Evolutionary conservation across 2,888 invertebrate genomes (phyloP), one percentile per base, ranked within the genome.

Genomic region (Notodonta ziczac): DNA sequence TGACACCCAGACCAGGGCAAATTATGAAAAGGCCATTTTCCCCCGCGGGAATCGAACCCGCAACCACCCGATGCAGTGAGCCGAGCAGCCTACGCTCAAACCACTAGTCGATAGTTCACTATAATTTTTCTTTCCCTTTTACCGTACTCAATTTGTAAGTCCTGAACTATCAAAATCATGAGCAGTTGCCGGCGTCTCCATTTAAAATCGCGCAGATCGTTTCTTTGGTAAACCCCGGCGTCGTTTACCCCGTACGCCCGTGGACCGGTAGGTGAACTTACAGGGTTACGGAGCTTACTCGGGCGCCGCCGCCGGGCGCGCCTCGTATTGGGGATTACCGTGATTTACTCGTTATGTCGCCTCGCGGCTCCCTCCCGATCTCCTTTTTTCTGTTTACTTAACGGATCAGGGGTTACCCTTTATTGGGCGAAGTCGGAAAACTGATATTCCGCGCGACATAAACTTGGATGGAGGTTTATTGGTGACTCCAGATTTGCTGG

Each of bases 381-480:
- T 84, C 79, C 84, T 87, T 91, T 91, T 92, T 88, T 93, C 89
- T 93, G 90, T 93, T 93, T 93, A 93, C 91, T 90, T 89, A 89
- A 87, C 85, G 93, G 91, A 91, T 93, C 91, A 89, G 80, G 89
- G 90, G 87, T 88, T 91, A 91, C 91, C 92, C 92, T 91, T 91
- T 92, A 91, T 90, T 91, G 90, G 88, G 86, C 86, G 88, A 91
- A 90, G 87, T 90, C 89, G 88, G 88, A 82, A 87, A 91, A 90
- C 89, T 90, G 91, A 91, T 91, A 90, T 88, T 88, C 86, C 85
- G 70, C 78, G 82, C 82, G 84, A 86, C 87, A 87, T 89, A 87
- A 90, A 90, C 83, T 90, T 86, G 78, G 85, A 83, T 80, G 83
- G 80, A 82, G 81, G 82, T 84, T 90, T 89, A 88, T 86, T 84